Evolutionary conservation across 2,113 vertebrate genomes (phyloP).

Genomic region (Cyanoderma ruficeps): DNA sequence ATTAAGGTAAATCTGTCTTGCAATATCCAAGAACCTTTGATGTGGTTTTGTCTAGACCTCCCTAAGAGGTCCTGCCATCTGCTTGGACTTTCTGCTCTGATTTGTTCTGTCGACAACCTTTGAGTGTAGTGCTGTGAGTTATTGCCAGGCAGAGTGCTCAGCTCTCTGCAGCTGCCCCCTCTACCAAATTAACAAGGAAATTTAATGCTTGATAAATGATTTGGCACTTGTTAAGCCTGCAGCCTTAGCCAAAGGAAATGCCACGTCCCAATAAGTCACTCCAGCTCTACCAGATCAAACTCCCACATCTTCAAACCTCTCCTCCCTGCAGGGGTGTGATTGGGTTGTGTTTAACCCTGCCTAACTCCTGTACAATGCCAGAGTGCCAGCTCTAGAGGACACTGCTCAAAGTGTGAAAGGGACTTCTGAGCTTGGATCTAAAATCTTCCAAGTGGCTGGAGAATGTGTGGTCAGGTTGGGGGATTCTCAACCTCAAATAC

Average conservation of each 20-base stretch:
- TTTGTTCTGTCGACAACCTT: neutral
- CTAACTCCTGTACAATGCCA: neutral
- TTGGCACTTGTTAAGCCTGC: neutral
- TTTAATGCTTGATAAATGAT: neutral
- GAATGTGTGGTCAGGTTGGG: neutral
- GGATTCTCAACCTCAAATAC: neutral
- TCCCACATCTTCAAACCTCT: neutral
- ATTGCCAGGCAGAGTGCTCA: neutral
- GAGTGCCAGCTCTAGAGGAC: neutral
- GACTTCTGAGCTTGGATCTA: neutral
- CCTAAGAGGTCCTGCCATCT: constrained; percentile 24
- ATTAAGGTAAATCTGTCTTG: constrained; percentile 41
- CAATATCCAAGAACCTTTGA: neutral
- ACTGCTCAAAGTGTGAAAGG: neutral
- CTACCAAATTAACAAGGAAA: neutral
- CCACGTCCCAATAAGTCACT: neutral
- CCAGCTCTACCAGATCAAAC: neutral
- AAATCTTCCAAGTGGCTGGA: neutral
- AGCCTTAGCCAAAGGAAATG: neutral
- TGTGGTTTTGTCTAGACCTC: neutral
- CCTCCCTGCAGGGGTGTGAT: neutral
- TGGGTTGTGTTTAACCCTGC: neutral
- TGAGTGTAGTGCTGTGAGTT: neutral
- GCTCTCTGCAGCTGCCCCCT: neutral
- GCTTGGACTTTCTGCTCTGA: neutral